phyloP scores from a whole-genome alignment of 2,888 invertebrate genomes.

The Hypena proboscidalis region DNA sequence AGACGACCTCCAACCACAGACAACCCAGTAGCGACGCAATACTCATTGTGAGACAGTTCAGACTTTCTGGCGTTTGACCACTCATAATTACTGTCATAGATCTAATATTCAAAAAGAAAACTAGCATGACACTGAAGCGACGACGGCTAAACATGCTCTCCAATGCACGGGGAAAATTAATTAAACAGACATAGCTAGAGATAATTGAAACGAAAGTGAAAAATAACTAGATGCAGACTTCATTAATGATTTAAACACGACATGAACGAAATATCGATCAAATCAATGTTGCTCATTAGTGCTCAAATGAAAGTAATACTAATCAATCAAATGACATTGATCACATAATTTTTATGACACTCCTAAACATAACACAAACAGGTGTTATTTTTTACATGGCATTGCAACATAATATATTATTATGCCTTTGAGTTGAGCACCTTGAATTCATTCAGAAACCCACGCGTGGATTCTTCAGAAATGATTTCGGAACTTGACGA shows the following conservation, averaged over 20 bases:
- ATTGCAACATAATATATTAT: conserved; percentile 31
- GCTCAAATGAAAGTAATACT: neutral
- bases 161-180: too few relatives aligned
- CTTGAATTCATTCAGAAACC: conserved; percentile 36
- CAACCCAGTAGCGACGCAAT: too few relatives aligned
- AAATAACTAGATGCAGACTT: conserved; percentile 19
- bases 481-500: conserved; percentile 15
- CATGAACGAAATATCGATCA: neutral
- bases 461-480: conserved; percentile 31
- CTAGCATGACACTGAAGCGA: too few relatives aligned
- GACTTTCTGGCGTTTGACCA: too few relatives aligned
- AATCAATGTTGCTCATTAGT: too few relatives aligned
- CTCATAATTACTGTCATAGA: too few relatives aligned
- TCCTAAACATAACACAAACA: conserved; percentile 8
- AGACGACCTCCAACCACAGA: too few relatives aligned
- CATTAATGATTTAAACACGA: conserved; percentile 7
- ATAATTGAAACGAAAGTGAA: conserved; percentile 23
- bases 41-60: too few relatives aligned
- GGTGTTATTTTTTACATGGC: conserved; percentile 13
- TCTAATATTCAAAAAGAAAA: too few relatives aligned
- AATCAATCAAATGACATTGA: neutral
- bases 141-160: too few relatives aligned
- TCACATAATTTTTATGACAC: neutral
- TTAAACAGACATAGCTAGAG: conserved; percentile 5
- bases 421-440: conserved; percentile 24